Conservation (phyloP, 1,140 invertebrate genomes). For the Eriosoma lanigerum region DNA sequence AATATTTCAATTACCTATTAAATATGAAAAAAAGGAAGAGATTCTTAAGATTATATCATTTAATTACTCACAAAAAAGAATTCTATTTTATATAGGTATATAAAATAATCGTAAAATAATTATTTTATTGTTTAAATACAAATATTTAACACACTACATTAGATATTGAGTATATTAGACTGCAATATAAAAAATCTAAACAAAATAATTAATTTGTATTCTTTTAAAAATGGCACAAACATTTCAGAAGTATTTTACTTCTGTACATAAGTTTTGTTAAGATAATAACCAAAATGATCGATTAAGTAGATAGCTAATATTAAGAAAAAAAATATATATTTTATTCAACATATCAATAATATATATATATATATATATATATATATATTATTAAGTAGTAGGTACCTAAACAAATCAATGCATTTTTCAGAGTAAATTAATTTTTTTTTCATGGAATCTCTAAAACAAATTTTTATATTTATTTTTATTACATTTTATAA, state of each 20-base stretch:
- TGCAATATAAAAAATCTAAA: background rate
- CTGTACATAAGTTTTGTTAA: background rate
- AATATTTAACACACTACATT: background rate
- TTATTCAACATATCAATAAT: too few relatives aligned
- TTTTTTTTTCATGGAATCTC: background rate
- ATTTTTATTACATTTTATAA: background rate
- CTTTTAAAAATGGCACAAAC: conserved; percentile 26
- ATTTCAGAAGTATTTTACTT: conserved; percentile 5
- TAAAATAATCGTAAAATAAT: background rate
- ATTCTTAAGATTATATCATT: background rate
- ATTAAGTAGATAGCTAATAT: background rate
- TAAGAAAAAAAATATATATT: conserved; percentile 2
- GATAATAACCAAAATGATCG: background rate
- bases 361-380: too few relatives aligned
- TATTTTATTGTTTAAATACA: background rate
- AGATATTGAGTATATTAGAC: background rate
- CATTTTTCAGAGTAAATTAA: background rate
- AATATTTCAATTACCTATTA: background rate
- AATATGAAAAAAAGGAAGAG: background rate
- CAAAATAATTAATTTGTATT: too few relatives aligned
- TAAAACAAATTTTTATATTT: background rate
- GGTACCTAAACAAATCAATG: background rate
- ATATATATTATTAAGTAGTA: background rate
- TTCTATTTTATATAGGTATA: too few relatives aligned
- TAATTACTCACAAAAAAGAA: background rate